Base-by-base conservation (phyloP, 2,797 vertebrate species). In the Onychomys leucogaster region DNA sequence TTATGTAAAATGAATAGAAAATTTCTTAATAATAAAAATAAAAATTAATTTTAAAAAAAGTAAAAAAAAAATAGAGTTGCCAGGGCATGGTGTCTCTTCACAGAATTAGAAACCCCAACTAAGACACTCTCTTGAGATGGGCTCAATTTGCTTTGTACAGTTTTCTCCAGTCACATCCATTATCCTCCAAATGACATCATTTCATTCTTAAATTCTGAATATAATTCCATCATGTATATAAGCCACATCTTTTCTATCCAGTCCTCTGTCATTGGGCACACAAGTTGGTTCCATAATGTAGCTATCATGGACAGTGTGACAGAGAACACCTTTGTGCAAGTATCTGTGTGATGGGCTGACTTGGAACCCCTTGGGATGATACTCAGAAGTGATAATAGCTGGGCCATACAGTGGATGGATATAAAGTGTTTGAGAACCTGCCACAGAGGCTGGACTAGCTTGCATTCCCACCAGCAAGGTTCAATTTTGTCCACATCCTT, bases 241-340 rank as follows among this genome's bases (percentile, higher is more conserved):
- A 69, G 21, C 21, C 43, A 67, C 3, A 49, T 85, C 11, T 14
- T 85, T 61, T 67, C 63, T 52, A 52, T n/a, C 19, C 83, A n/a
- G 2, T 52, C 32, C 46, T 85, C 83, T 52, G 6, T 69, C 49
- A 6, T 49, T 67, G 43, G 21, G 34, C 83, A 85, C 29, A 29
- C 63, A 34, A 6, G 43, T 49, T 10, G 25, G 81, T 29, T 43
- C 37, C 16, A 63, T 9, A 41, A 41, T 7, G 7, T 83, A 43
- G 9, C 43, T n/a, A n/a, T n/a, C 5, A 0, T n/a, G 19, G 52
- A 25, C 32, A 52, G 43, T 16, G 63, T 8, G 19, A n/a, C 21
- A 69, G 32, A 52, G 49, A 86, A 69, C 21, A 16, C 32, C 25
- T 19, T 23, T 49, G 63, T 29, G 49, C 61, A 67, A 49, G 19